Percentiles rank a stretch among this genome's conserved stretches.
Conservation (phyloP, 2,888 invertebrate species). For the Rosalia funebris region DNA sequence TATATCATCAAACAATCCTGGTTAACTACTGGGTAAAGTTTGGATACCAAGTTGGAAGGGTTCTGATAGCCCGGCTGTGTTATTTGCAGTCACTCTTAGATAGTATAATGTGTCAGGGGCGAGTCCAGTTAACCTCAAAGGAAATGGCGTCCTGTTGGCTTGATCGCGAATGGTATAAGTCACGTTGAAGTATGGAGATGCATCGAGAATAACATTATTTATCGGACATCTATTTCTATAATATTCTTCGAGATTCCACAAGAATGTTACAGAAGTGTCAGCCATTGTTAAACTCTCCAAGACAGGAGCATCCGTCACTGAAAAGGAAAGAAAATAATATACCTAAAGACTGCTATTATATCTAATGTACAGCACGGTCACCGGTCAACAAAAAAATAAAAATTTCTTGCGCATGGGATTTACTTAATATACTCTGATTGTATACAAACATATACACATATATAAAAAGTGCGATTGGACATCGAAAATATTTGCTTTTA, state of each 20-base stretch:
- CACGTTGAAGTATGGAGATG: not conserved
- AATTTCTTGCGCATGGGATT: too few relatives aligned
- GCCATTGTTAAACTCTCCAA: not conserved
- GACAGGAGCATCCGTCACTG: not conserved
- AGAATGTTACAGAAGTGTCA: not conserved
- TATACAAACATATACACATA: too few relatives aligned
- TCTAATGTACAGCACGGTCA: too few relatives aligned
- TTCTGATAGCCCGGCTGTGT: not conserved
- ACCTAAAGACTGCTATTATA: too few relatives aligned
- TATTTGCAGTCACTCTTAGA: not conserved
- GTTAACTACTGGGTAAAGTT: not conserved
- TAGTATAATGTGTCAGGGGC: not conserved
- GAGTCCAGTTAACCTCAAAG: not conserved
- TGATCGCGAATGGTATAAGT: not conserved
- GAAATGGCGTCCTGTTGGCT: not conserved
- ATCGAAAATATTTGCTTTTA: too few relatives aligned
- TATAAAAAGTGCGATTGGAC: too few relatives aligned
- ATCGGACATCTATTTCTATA: not conserved
- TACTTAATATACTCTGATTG: too few relatives aligned
- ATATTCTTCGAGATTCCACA: not conserved
- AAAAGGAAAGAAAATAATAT: not conserved
- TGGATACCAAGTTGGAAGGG: slow-evolving; percentile 1
- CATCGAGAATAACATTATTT: not conserved
- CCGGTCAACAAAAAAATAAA: too few relatives aligned
- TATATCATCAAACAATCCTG: too few relatives aligned